Evolutionary conservation across 2,888 invertebrate species (phyloP).

Genomic region (Lutraria lutraria): DNA sequence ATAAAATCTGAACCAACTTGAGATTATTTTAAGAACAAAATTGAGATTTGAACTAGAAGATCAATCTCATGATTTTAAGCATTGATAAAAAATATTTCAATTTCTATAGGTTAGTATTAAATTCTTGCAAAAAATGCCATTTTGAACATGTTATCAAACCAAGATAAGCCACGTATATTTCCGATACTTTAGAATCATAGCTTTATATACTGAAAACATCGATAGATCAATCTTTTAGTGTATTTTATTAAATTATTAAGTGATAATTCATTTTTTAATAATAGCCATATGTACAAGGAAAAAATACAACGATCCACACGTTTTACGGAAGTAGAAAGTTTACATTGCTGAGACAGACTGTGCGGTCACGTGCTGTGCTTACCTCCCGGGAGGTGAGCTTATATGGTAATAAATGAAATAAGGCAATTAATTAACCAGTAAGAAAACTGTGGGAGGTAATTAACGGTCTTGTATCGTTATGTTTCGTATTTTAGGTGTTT

Average conservation of each 20-base stretch:
- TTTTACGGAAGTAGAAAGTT: constrained; percentile 3
- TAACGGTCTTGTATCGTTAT: too few species aligned
- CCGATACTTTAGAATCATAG: background rate
- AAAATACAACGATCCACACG: background rate
- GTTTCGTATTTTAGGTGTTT: too few species aligned
- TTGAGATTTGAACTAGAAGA: too few species aligned
- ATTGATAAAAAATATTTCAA: too few species aligned
- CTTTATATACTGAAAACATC: background rate
- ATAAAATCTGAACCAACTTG: too few species aligned
- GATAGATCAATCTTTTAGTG: background rate
- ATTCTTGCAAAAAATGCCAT: too few species aligned
- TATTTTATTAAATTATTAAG: constrained; percentile 10
- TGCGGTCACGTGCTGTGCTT: background rate
- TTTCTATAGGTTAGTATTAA: too few species aligned
- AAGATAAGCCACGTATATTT: background rate
- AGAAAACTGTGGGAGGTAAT: background rate
- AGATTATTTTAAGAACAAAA: too few species aligned
- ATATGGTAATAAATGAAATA: background rate
- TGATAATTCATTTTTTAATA: background rate
- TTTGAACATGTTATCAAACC: background rate
- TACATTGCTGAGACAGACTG: background rate
- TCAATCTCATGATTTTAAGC: too few species aligned
- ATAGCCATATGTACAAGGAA: too few species aligned
- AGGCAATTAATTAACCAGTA: background rate
- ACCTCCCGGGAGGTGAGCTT: background rate